Base-by-base conservation (phyloP, 2,888 invertebrate genomes). In the Temnothorax ravouxi region DNA sequence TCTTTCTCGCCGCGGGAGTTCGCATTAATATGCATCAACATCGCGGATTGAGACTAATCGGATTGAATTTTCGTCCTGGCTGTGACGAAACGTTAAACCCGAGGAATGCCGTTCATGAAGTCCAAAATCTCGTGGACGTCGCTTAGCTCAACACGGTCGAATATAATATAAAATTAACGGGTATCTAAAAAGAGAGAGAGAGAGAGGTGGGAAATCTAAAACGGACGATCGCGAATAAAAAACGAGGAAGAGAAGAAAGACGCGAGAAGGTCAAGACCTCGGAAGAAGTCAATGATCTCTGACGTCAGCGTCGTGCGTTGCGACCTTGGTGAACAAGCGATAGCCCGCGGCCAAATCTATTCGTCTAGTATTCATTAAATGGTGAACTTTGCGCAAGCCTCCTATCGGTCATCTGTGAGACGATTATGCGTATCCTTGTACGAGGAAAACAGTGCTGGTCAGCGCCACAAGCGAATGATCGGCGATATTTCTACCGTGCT, bases 241-340 rank as follows among this genome's bases (percentile, higher is more conserved):
- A 8, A 59, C 6, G 38, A 77, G 83, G 84, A 77, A 82, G 61
- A 56, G 84, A 86, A 84, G 71, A 87, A 89, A 84, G 88, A 88
- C 75, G 89, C 88, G 88, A 88, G 88, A 93, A 93, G 93, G 93
- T 93, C 93, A 92, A 94, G 92, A 91, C 92, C 90, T 90, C 91
- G 90, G 86, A 54, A 90, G 89, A 88, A 93, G 94, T 94, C 94
- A 94, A 94, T 88, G 94, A 92, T 93, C 94, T 91, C 83, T 93
- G 93, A 92, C 92, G 92, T 94, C 93, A 92, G 87, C 84, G 85
- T 72, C 86, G 87, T 88, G 85, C 88, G 84, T 85, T 25, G 82
- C 91, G 93, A 93, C 93, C 93, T 94, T 94, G 94, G 89, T 83
- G 89, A 92, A 91, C 87, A 87, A 88, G 88, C 82, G 86, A 71